These are phyloP conservation scores for Arbacia lixula DNA, from an alignment of 53 echinoderm and acorn worm species.

Conservation along the genomic window DNA sequence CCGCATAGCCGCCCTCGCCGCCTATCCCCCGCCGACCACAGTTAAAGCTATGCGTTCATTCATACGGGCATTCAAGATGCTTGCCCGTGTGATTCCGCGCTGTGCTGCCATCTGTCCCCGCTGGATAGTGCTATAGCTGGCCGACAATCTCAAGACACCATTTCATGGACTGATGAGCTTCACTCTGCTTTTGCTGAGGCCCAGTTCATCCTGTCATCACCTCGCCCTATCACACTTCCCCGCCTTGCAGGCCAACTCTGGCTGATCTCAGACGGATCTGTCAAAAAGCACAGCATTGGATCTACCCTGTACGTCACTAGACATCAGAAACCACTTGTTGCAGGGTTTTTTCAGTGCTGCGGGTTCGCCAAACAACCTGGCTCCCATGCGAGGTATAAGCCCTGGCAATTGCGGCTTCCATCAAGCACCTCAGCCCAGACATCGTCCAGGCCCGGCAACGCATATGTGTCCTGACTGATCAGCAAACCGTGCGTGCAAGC, in stretches of 20 bases:
- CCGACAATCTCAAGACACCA: constrained; percentile 38
- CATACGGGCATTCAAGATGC: constrained; percentile 64
- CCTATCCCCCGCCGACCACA: constrained; percentile 28
- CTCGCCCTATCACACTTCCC: constrained; percentile 42
- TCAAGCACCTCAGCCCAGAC: constrained; percentile 70
- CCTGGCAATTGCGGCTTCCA: constrained; percentile 55
- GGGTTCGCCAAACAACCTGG: constrained; percentile 52
- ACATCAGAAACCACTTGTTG: constrained; percentile 39
- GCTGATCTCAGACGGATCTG: constrained; percentile 75
- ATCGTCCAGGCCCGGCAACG: constrained; percentile 62
- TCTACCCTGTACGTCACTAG: constrained; percentile 66
- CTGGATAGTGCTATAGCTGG: constrained; percentile 65
- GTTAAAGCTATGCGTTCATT: constrained; percentile 60
- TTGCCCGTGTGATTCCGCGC: constrained; percentile 27
- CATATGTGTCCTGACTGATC: constrained; percentile 69
- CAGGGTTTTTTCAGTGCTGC: constrained; percentile 60
- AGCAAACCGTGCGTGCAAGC: constrained; percentile 81
- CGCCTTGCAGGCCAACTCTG: constrained; percentile 58
- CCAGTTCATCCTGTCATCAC: constrained; percentile 14
- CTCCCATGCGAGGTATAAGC: constrained; percentile 70
- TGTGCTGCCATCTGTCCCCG: constrained; percentile 59
- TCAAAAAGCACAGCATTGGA: constrained; percentile 56
- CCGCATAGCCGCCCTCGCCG: constrained; percentile 58
- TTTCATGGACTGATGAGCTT: constrained; percentile 54
- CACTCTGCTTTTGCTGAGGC: neutral